Percentiles rank a stretch among this genome's conserved stretches.
phyloP scores from a whole-genome alignment of 2,888 invertebrate species.

The Perizoma flavofasciatum region DNA sequence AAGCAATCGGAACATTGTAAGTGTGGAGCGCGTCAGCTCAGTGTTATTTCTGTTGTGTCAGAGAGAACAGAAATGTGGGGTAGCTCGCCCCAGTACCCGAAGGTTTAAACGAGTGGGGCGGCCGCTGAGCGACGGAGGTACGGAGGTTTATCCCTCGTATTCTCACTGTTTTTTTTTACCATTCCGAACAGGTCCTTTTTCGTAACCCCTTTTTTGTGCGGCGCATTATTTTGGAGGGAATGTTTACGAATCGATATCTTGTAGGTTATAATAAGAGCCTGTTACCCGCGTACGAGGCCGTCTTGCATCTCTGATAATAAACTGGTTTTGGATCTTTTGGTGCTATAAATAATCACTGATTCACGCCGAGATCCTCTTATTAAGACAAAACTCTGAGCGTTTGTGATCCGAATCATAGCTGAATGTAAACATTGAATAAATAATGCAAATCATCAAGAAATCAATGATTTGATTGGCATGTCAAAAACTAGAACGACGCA shows the following conservation, averaged over 20 bases:
- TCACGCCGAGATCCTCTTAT: constrained; percentile 31
- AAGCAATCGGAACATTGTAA: constrained; percentile 81
- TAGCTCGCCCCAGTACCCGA: constrained; percentile 69
- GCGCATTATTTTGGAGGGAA: constrained; percentile 76
- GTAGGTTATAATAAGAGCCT: constrained; percentile 67
- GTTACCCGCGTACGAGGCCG: constrained; percentile 46
- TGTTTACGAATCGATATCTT: constrained; percentile 69
- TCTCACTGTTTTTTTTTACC: constrained; percentile 68
- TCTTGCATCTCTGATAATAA: constrained; percentile 46
- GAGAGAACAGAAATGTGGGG: constrained; percentile 73
- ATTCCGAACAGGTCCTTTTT: constrained; percentile 67
- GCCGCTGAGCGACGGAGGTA: constrained; percentile 77
- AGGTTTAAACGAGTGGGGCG: constrained; percentile 72
- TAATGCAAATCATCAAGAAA: constrained; percentile 40
- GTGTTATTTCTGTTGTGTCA: constrained; percentile 72
- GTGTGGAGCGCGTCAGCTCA: constrained; percentile 67
- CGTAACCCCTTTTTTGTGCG: constrained; percentile 76
- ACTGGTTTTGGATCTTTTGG: constrained; percentile 39
- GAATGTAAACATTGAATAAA: constrained; percentile 22
- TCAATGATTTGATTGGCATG: constrained; percentile 48
- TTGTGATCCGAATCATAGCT: constrained; percentile 24
- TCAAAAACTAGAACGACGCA: constrained; percentile 53
- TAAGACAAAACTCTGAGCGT: constrained; percentile 23
- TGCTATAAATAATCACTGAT: constrained; percentile 41
- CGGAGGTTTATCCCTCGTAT: constrained; percentile 80